Evolutionary conservation across 2,888 invertebrate species (phyloP).

Genomic region (Dolichopus griseipennis): DNA sequence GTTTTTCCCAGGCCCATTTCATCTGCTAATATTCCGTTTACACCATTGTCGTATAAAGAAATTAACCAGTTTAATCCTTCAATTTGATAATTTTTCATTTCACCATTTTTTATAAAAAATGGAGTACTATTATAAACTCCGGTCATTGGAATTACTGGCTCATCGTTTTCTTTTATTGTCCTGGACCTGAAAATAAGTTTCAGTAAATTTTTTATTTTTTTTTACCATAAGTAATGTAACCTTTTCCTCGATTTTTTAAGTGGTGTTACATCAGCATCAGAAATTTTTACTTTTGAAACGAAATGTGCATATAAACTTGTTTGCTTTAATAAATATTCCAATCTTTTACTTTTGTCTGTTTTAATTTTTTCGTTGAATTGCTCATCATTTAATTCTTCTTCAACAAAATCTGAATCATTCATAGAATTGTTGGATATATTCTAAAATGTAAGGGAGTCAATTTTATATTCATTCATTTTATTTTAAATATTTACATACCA

Average conservation of each 20-base stretch:
- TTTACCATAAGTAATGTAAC: too few species aligned
- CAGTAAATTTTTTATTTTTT: too few species aligned
- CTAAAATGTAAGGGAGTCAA: too few species aligned
- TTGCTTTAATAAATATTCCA: constrained; percentile 84
- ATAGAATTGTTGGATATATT: too few species aligned
- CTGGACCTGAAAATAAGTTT: too few species aligned
- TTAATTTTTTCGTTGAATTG: constrained; percentile 74
- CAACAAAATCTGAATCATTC: neutral
- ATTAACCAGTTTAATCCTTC: constrained; percentile 97
- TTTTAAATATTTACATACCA: too few species aligned
- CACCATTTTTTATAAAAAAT: constrained; percentile 76
- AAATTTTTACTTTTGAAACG: constrained; percentile 50
- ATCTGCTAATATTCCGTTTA: constrained; percentile 94
- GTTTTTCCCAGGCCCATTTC: constrained; percentile 99
- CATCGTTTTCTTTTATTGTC: too few species aligned
- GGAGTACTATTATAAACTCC: constrained; percentile 43
- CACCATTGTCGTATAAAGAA: constrained; percentile 88
- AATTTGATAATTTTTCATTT: constrained; percentile 90
- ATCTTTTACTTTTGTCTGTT: constrained; percentile 77
- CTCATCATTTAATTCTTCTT: constrained; percentile 36
- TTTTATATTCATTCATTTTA: too few species aligned
- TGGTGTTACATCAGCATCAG: too few species aligned
- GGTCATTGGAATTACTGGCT: too few species aligned
- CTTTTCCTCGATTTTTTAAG: too few species aligned
- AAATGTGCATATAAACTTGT: constrained; percentile 95